A percentile compares a stretch with the other conserved stretches of the same genome.
Evolutionary conservation across 2,113 vertebrate genomes (phyloP).

Genomic region (Cololabis saira): DNA sequence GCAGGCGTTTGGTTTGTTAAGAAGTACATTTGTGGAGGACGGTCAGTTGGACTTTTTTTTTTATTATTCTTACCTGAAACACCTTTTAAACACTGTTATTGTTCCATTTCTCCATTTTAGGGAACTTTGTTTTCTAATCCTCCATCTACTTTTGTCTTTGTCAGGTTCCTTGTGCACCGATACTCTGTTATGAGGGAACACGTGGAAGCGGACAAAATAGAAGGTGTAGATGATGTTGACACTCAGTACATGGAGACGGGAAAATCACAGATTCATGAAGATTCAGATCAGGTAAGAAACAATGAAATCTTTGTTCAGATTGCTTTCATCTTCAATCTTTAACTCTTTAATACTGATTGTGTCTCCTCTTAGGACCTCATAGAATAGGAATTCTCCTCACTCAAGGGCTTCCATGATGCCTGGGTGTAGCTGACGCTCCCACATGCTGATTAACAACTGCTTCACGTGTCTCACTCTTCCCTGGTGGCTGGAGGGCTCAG

Average conservation of each 20-base stretch:
- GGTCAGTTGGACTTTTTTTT: slow-evolving; percentile 79
- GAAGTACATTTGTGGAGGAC: slow-evolving; percentile 93
- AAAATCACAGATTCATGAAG: slow-evolving; percentile 87
- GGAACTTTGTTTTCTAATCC: neutral
- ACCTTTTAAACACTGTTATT: slow-evolving; percentile 18
- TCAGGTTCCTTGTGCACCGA: slow-evolving; percentile 92
- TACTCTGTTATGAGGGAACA: slow-evolving; percentile 91
- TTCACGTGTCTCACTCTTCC: slow-evolving; percentile 47
- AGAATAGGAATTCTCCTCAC: slow-evolving; percentile 48
- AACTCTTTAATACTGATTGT: slow-evolving; percentile 15
- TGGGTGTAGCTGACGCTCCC: slow-evolving; percentile 43
- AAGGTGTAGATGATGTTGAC: slow-evolving; percentile 85
- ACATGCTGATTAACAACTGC: slow-evolving; percentile 61
- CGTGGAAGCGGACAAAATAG: slow-evolving; percentile 85
- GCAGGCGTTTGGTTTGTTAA: slow-evolving; percentile 87
- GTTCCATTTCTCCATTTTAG: too few relatives aligned
- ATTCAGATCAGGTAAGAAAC: slow-evolving; percentile 89
- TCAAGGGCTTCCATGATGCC: slow-evolving; percentile 30
- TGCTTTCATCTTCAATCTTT: neutral
- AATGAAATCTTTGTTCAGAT: neutral
- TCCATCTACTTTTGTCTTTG: neutral
- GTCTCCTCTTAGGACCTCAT: slow-evolving; percentile 69
- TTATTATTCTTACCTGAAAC: neutral
- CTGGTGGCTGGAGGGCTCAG: slow-evolving; percentile 49
- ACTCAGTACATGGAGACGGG: slow-evolving; percentile 68